Evolutionary conservation across 2,797 vertebrate species (phyloP).

Genomic region (Betta splendens): DNA sequence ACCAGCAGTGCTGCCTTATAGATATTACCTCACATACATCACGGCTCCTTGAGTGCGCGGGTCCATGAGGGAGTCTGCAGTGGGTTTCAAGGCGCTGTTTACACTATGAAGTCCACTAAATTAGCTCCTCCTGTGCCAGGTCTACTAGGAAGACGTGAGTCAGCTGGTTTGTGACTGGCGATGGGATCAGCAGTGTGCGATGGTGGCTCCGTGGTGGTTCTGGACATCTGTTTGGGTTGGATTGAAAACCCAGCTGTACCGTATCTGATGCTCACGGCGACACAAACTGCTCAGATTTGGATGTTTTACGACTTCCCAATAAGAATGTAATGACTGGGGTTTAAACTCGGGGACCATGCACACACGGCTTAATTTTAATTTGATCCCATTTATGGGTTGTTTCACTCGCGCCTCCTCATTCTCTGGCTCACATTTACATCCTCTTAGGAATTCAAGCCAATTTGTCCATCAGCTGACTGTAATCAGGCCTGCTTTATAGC

Average conservation of each 20-base stretch:
- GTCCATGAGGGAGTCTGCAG: conserved; percentile 2
- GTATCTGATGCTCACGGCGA: too few relatives aligned
- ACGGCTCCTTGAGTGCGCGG: neutral
- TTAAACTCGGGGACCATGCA: conserved; percentile 34
- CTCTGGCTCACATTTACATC: conserved; percentile 44
- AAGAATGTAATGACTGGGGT: conserved; percentile 25
- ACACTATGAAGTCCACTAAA: too few relatives aligned
- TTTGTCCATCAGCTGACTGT: conserved; percentile 62
- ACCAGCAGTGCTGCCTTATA: conserved; percentile 1
- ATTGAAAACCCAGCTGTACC: too few relatives aligned
- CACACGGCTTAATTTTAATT: conserved; percentile 48
- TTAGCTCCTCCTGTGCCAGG: too few relatives aligned
- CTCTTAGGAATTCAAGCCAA: conserved; percentile 58
- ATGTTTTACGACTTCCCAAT: conserved; percentile 19
- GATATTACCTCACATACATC: conserved; percentile 14
- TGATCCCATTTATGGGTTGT: conserved; percentile 59
- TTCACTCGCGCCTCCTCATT: conserved; percentile 34
- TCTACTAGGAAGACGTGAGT: too few relatives aligned
- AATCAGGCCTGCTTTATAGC: conserved; percentile 57
- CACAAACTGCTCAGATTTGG: conserved; percentile 3
- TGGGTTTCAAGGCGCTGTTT: too few relatives aligned
- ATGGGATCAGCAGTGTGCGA: too few relatives aligned
- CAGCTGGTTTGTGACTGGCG: too few relatives aligned
- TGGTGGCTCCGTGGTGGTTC: too few relatives aligned
- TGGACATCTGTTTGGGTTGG: too few relatives aligned